Conservation (phyloP, 1,140 invertebrate genomes). For the Paralvinella palmiformis region DNA sequence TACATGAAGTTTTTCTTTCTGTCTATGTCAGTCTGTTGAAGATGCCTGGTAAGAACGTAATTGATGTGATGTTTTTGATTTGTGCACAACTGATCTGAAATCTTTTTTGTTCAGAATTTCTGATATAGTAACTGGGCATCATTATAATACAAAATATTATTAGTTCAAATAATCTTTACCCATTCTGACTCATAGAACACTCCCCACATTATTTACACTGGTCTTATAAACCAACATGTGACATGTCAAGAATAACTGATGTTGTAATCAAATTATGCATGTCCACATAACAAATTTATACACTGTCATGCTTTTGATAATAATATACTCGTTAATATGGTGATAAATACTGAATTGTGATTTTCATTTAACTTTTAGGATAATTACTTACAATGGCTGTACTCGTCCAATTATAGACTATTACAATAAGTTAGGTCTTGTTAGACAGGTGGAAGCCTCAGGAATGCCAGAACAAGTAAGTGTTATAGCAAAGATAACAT, state of each 20-base stretch:
- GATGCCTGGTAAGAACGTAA: not conserved
- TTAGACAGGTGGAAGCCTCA: constrained; percentile 72
- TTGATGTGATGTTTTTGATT: not conserved
- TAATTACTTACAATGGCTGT: constrained; percentile 81
- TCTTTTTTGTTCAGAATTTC: no score
- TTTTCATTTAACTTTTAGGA: constrained; percentile 43
- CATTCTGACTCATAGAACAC: no score
- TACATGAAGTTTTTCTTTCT: not conserved
- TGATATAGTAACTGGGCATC: no score
- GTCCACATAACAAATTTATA: not conserved
- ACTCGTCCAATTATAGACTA: constrained; percentile 90
- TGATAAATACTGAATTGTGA: not conserved
- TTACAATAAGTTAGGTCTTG: constrained; percentile 68
- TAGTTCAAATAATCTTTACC: no score
- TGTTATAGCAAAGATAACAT: no score
- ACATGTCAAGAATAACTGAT: not conserved
- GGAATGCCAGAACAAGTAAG: constrained; percentile 65
- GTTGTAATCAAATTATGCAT: not conserved
- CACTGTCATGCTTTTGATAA: not conserved
- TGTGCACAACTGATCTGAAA: no score
- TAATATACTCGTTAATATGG: not conserved
- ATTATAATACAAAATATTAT: no score
- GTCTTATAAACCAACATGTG: not conserved
- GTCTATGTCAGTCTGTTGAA: not conserved
- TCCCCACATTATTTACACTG: no score